Evolutionary conservation across 37 sponge, comb jelly and placozoan species (phyloP).

Genomic region (Dysidea cf. avara): DNA sequence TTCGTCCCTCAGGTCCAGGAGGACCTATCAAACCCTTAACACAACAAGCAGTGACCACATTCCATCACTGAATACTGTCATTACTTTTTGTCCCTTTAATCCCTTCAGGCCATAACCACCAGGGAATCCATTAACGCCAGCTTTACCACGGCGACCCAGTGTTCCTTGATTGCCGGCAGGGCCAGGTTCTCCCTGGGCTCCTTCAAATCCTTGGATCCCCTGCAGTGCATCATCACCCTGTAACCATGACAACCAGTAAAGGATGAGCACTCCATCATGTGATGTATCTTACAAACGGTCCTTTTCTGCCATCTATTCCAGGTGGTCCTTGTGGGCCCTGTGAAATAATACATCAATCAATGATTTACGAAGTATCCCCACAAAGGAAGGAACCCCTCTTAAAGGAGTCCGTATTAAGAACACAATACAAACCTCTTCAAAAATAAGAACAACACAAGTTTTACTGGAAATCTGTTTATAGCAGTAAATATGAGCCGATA

Average conservation of each 20-base stretch:
- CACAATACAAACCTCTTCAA: too few relatives aligned
- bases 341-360: too few relatives aligned
- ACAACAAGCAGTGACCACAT: constrained; percentile 17
- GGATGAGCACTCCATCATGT: background rate
- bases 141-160: constrained; percentile 25
- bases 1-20: constrained; percentile 34
- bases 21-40: constrained; percentile 27
- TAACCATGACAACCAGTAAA: background rate
- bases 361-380: too few relatives aligned
- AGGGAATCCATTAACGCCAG: constrained; percentile 26
- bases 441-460: too few relatives aligned
- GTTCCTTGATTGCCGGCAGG: constrained; percentile 25
- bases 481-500: too few relatives aligned
- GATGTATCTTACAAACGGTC: background rate
- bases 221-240: constrained; percentile 59
- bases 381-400: too few relatives aligned
- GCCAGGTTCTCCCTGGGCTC: constrained; percentile 60
- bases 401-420: too few relatives aligned
- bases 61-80: background rate
- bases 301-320: background rate
- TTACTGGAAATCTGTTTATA: too few relatives aligned
- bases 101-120: constrained; percentile 24
- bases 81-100: background rate
- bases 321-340: constrained; percentile 20
- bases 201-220: constrained; percentile 43